Evolutionary conservation across 2,113 vertebrate species (phyloP), one percentile per base, ranked within the genome.

Genomic region (Panthera leo): DNA sequence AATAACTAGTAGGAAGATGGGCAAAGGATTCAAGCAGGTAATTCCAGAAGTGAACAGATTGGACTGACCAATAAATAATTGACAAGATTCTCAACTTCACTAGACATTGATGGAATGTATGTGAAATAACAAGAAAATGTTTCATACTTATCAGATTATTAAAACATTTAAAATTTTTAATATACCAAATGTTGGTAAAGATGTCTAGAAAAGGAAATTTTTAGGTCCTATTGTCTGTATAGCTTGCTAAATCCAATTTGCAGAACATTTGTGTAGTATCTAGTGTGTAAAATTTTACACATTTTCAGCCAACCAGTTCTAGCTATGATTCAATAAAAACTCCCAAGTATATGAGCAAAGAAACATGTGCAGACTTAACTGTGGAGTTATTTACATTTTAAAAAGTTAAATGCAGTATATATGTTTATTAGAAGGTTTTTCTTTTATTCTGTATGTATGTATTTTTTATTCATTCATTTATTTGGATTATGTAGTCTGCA

Each of bases 401-500:
- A 92, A 85, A 88, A n/a, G 65, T 70, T 70, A 76, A 93, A 36
- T 65, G 67, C 2, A 78, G 21, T 18, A 4, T 14, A 7, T n/a
- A 34, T 51, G 5, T 29, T 71, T 94, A 76, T 55, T 90, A 86
- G 19, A 83, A 83, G 23, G 5, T 67, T 16, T 97, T 96, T 94
- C 39, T n/a, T 13, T 80, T 85, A 27, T 73, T 68, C 1, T 55
- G 73, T 76, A 48, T 48, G 25, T 42, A 11, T 70, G 67, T 36
- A 16, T 29, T 78, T 75, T 45, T 55, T 85, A 71, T 87, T 58
- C 6, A 70, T 4, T 95, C 36, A 31, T 8, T 85, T 67, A 29
- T 94, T 75, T 99, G 98, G 98, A 99, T 99, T 99, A 99, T 99
- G 99, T 99, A 99, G 98, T 99, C 99, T 99, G 98, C 97, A 99